phyloP scores from a whole-genome alignment of 1,140 invertebrate species.

The Papilio helenus region DNA sequence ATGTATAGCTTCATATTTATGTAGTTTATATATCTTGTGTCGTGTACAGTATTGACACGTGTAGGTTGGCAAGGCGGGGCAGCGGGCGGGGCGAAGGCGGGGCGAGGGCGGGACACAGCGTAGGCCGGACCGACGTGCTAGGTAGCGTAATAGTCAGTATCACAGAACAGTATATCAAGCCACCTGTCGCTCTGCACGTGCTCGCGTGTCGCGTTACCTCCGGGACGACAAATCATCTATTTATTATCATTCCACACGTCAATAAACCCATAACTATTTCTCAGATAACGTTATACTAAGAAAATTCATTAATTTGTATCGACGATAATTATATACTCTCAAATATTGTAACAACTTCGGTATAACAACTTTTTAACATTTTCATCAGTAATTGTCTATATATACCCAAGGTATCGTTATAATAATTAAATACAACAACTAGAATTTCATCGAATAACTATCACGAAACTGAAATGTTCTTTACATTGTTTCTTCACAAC shows the following conservation, averaged over 20 bases:
- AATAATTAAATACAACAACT: conserved; percentile 58
- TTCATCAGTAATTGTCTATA: conserved; percentile 74
- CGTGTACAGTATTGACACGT: conserved; percentile 30
- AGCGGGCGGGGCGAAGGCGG: conserved; percentile 16
- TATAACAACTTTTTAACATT: conserved; percentile 83
- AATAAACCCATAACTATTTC: conserved; percentile 46
- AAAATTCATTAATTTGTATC: conserved; percentile 67
- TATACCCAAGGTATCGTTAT: conserved; percentile 64
- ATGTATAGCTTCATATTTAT: no score
- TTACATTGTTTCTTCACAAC: conserved; percentile 51
- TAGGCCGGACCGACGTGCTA: conserved; percentile 38
- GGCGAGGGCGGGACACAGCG: conserved; percentile 34
- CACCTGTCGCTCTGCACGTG: background rate
- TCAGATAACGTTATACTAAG: conserved; percentile 68
- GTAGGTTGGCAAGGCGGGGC: conserved; percentile 19
- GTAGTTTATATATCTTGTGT: no score
- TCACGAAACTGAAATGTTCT: conserved; percentile 52
- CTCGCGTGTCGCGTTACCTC: conserved; percentile 34
- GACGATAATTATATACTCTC: conserved; percentile 80
- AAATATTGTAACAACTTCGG: conserved; percentile 84
- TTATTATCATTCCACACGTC: conserved; percentile 69
- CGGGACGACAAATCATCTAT: conserved; percentile 55
- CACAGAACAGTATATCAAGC: conserved; percentile 61
- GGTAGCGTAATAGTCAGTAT: conserved; percentile 52
- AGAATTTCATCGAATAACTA: conserved; percentile 59